Evolutionary conservation across 2,888 invertebrate genomes (phyloP), one percentile per base, ranked within the genome.

Genomic region (Tipula helvola): DNA sequence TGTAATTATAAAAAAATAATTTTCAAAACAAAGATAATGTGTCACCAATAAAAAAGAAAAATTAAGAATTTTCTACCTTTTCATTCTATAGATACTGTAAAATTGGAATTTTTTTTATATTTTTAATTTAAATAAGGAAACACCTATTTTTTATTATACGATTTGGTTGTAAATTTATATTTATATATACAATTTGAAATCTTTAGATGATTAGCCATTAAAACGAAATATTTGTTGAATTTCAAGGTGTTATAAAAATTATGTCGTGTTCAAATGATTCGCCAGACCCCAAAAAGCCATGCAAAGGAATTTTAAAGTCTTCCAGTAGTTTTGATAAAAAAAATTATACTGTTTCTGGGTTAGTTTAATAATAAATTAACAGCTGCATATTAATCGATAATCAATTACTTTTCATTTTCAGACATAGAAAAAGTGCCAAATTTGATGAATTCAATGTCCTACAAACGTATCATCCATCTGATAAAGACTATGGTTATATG

Each of bases 401-500:
- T 28, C 13, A 13, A 18, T 42, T 83, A 83, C 86, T 87, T 18
- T 16, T n/a, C n/a, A 71, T 87, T 86, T 88, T 13, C 85, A 91
- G 91, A 88, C 91, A 91, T 88, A 91, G 92, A 86, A 94, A 94
- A 90, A 94, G 94, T 90, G 94, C 97, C 90, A 96, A 97, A 93
- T 98, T 97, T 93, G 99, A 99, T 92, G 99, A 99, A 93, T 97
- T 98, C 95, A 99, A 99, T 92, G 99, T 99, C 88, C 94, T 99
- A 89, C 98, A 98, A 88, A 99, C 99, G 0, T 95, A 98, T 90
- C 99, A 99, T 93, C 99, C 99, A 83, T 94, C 96, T 36, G 98
- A 98, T 91, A 99, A 99, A 92, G 99, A 99, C 92, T 99, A 99
- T 92, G 99, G 99, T 8, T 98, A 98, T 90, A 99, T 99, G 98